Evolutionary conservation across 2,888 invertebrate species (phyloP), one percentile per base, ranked within the genome.

Genomic region (Mycalesis mineus): DNA sequence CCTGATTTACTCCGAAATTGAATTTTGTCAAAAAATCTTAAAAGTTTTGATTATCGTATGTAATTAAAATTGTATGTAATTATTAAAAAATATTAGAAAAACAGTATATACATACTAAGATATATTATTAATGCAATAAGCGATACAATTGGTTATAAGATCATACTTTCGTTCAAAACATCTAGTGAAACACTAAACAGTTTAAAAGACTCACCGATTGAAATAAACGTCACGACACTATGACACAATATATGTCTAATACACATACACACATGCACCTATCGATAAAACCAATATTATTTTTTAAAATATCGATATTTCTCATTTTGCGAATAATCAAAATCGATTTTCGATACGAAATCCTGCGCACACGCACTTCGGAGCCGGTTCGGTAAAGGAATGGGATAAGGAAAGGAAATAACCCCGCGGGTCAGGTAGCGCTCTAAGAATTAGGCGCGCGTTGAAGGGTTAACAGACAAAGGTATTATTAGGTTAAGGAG

Each of bases 381-480:
- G 72, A 78, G 79, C 80, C 77, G 74, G 77, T 75, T 79, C 74
- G 68, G 75, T 72, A 75, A 84, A 80, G 80, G 83, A 88, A 88
- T 88, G 88, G 45, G 80, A 83, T 84, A 81, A 85, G 87, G 87
- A 88, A 88, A 80, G 82, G 74, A 82, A 77, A 77, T 76, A 75
- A 72, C 72, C 74, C 64, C 67, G 67, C 74, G 81, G 86, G 87
- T 88, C 88, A 88, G 89, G 89, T 89, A 88, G 86, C 82, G 75
- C 71, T 82, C 71, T 82, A 84, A 87, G 88, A 86, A 84, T 85
- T 82, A 84, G 74, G 74, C 77, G 72, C 78, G 83, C 79, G 84
- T 82, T 77, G 82, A 87, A 85, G 88, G 88, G 89, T 88, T 88
- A 88, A 82, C 79, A 74, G 67, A 82, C 84, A 86, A 87, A 82